These are phyloP conservation scores for Telenomus remus DNA, from an alignment of 1,140 invertebrate species.

Conservation along the genomic window DNA sequence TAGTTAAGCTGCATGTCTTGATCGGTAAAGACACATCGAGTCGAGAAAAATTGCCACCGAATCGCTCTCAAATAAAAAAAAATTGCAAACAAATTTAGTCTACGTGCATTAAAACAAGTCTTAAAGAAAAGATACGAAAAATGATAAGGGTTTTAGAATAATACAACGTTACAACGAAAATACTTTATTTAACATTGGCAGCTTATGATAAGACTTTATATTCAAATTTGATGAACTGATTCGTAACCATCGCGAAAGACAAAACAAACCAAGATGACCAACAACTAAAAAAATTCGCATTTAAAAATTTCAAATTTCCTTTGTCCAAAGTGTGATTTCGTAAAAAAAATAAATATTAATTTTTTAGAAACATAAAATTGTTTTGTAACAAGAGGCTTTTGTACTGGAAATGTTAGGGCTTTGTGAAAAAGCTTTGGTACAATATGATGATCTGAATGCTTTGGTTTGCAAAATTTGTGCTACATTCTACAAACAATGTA, in stretches of 20 bases:
- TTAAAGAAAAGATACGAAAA: too few relatives aligned
- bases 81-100: too few relatives aligned
- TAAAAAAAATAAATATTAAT: too few relatives aligned
- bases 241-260: slow-evolving; percentile 89
- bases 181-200: slow-evolving; percentile 87
- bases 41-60: too few relatives aligned
- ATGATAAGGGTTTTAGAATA: too few relatives aligned
- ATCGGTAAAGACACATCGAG: too few relatives aligned
- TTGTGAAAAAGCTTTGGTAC: slow-evolving; percentile 94
- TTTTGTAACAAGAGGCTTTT: slow-evolving; percentile 93
- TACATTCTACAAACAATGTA: slow-evolving; percentile 90
- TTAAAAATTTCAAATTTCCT: too few relatives aligned
- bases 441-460: slow-evolving; percentile 98
- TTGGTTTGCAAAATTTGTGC: slow-evolving; percentile 96
- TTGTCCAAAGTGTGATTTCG: slow-evolving; percentile 91
- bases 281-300: slow-evolving; percentile 80
- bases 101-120: too few relatives aligned
- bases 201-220: slow-evolving; percentile 91
- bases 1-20: too few relatives aligned
- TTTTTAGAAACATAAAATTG: too few relatives aligned
- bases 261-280: slow-evolving; percentile 93
- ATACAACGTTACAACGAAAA: too few relatives aligned
- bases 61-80: too few relatives aligned
- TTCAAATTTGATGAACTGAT: slow-evolving; percentile 93
- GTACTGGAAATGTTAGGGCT: slow-evolving; percentile 95